These are phyloP conservation scores for Augochlora pura DNA, from an alignment of 1,140 invertebrate genomes.

Conservation along the genomic window DNA sequence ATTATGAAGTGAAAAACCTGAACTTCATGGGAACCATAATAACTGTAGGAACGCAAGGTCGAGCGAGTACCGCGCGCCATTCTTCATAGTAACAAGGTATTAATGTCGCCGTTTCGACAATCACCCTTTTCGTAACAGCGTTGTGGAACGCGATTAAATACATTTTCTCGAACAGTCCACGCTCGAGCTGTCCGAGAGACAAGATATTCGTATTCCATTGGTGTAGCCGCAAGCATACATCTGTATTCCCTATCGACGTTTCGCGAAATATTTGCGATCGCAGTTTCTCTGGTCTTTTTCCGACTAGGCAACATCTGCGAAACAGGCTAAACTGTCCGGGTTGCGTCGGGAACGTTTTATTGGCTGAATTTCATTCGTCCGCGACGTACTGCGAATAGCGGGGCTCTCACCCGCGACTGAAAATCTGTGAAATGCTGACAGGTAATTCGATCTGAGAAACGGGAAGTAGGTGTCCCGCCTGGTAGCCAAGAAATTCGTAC, in stretches of 20 bases:
- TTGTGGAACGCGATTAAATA: slow-evolving; percentile 15
- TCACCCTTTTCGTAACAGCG: background rate
- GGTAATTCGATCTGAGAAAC: slow-evolving; percentile 46
- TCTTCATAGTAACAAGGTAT: background rate
- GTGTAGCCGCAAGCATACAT: slow-evolving; percentile 3
- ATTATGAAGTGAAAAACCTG: too few species aligned
- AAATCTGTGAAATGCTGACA: slow-evolving; percentile 44
- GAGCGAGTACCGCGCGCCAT: background rate
- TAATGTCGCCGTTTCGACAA: background rate
- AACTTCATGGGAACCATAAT: background rate
- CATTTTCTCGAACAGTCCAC: background rate
- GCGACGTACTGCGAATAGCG: slow-evolving; percentile 19
- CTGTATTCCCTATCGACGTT: slow-evolving; percentile 24
- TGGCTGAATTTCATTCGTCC: slow-evolving; percentile 26
- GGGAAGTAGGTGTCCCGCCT: background rate
- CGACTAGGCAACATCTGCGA: slow-evolving; percentile 23
- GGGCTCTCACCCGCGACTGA: background rate
- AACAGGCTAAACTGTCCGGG: slow-evolving; percentile 10
- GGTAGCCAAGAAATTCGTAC: background rate
- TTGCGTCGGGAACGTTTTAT: slow-evolving; percentile 28
- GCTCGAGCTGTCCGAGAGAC: background rate
- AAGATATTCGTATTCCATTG: slow-evolving; percentile 13
- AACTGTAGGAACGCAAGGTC: background rate
- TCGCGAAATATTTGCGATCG: slow-evolving; percentile 27
- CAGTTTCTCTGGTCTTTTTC: background rate